phyloP scores from a whole-genome alignment of 2,888 invertebrate genomes.

The Temnothorax rugatulus region DNA sequence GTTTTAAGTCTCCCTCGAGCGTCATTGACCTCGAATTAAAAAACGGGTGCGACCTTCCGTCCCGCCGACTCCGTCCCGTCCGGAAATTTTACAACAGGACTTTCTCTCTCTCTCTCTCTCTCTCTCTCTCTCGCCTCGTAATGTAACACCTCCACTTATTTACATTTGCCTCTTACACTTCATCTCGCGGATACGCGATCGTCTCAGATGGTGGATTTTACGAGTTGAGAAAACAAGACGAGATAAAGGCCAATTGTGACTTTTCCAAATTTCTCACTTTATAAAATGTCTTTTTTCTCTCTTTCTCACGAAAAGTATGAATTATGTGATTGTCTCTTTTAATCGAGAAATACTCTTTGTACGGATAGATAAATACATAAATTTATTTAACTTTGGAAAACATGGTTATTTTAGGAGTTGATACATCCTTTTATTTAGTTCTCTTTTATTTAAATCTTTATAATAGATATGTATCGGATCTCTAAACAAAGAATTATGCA shows the following conservation, averaged over 20 bases:
- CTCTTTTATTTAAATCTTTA: not conserved
- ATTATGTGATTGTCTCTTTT: not conserved
- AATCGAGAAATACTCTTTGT: not conserved
- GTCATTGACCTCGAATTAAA: conserved; percentile 78
- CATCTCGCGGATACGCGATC: not conserved
- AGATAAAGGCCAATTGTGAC: not conserved
- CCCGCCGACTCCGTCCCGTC: conserved; percentile 53
- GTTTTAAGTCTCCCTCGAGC: conserved; percentile 75
- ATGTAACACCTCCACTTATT: conserved; percentile 37
- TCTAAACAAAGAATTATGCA: not conserved
- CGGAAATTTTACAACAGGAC: conserved; percentile 63
- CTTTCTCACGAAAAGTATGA: no score
- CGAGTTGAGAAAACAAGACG: conserved; percentile 14
- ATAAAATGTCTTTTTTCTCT: not conserved
- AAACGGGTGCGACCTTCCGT: conserved; percentile 64
- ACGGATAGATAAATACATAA: not conserved
- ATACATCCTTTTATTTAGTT: not conserved
- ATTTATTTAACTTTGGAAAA: not conserved
- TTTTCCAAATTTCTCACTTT: conserved; percentile 1
- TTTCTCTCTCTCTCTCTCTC: conserved; percentile 22
- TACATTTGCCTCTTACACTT: conserved; percentile 9
- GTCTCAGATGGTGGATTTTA: conserved; percentile 16
- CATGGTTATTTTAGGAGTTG: not conserved
- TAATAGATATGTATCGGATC: not conserved
- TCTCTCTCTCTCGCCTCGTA: conserved; percentile 23